Evolutionary conservation across 1,140 invertebrate genomes (phyloP).

Genomic region (Drosophila sturtevanti): DNA sequence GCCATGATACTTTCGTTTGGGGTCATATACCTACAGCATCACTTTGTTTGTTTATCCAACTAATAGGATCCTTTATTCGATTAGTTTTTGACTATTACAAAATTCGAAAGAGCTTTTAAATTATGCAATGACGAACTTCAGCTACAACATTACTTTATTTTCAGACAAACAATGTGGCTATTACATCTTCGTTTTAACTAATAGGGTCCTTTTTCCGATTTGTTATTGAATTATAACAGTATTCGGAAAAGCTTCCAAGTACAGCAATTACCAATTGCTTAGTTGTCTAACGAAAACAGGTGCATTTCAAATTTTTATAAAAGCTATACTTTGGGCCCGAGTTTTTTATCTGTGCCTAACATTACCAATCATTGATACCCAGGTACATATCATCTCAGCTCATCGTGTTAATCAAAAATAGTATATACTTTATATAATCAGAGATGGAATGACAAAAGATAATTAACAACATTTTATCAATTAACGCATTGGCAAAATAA

Average conservation of each 20-base stretch:
- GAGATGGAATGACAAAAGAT: slow-evolving; percentile 41
- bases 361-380: too few species aligned
- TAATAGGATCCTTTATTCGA: background rate
- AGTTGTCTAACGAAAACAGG: too few species aligned
- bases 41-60: background rate
- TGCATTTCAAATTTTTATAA: background rate
- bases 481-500: slow-evolving; percentile 29
- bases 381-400: too few species aligned
- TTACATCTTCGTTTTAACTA: too few species aligned
- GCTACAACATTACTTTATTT: too few species aligned
- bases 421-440: too few species aligned
- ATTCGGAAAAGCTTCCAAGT: slow-evolving; percentile 46
- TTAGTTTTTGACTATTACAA: background rate
- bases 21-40: slow-evolving; percentile 1
- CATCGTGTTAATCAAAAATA: too few species aligned
- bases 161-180: too few species aligned
- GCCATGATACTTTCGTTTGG: slow-evolving; percentile 4
- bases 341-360: background rate
- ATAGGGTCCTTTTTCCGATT: background rate
- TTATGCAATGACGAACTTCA: background rate
- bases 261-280: background rate
- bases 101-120: slow-evolving; percentile 47
- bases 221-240: background rate
- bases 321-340: background rate
- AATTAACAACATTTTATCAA: slow-evolving; percentile 57